These are phyloP conservation scores for Callithrix jacchus DNA, from an alignment of 2,113 vertebrate genomes.

Conservation along the genomic window DNA sequence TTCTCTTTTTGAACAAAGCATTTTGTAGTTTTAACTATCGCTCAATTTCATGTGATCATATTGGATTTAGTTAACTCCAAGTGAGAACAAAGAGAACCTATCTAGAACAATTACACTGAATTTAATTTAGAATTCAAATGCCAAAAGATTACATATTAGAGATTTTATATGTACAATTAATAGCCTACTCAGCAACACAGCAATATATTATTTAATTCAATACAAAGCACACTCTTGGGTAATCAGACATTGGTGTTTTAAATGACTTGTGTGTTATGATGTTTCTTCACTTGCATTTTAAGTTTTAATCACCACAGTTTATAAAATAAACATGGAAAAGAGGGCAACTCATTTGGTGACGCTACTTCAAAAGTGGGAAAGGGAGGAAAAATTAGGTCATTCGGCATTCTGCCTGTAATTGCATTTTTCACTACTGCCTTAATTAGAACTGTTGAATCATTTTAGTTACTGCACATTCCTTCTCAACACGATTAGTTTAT, in stretches of 20 bases:
- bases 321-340: constrained; percentile 65
- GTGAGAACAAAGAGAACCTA: constrained; percentile 35
- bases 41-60: neutral
- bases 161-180: constrained; percentile 49
- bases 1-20: neutral
- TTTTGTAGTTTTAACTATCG: constrained; percentile 21
- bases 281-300: constrained; percentile 50
- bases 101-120: constrained; percentile 28
- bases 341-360: constrained; percentile 58
- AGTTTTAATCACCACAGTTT: constrained; percentile 53
- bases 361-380: constrained; percentile 26
- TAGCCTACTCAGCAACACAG: neutral
- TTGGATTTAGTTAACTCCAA: constrained; percentile 60
- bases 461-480: constrained; percentile 56
- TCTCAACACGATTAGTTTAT: constrained; percentile 60
- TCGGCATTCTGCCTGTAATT: constrained; percentile 56
- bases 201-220: constrained; percentile 55
- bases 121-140: constrained; percentile 62
- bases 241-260: constrained; percentile 40
- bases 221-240: neutral
- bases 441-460: constrained; percentile 69
- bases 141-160: constrained; percentile 41
- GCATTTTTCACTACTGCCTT: constrained; percentile 54
- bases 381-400: constrained; percentile 12
- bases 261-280: constrained; percentile 49